Percentiles rank a stretch among this genome's conserved stretches.
Conservation (phyloP, 2,888 invertebrate species). For the Hypercompe scribonia region DNA sequence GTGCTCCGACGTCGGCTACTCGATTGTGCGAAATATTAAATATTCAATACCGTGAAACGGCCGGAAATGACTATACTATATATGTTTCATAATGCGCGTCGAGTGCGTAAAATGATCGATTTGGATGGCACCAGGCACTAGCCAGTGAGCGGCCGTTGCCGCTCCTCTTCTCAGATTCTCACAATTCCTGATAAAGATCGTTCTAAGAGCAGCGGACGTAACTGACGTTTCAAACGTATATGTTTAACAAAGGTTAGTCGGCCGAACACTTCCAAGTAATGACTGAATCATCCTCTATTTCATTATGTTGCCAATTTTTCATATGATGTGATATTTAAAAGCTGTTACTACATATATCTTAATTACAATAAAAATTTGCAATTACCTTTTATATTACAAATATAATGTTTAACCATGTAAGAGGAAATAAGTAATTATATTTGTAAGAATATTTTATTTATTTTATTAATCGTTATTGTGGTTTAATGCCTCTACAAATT, state of each 20-base stretch:
- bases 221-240: slow-evolving; percentile 50
- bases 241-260: slow-evolving; percentile 52
- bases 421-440: slow-evolving; percentile 32
- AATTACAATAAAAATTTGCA: neutral
- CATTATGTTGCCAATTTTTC: slow-evolving; percentile 43
- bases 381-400: neutral
- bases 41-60: slow-evolving; percentile 77
- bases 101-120: slow-evolving; percentile 80
- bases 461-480: slow-evolving; percentile 30
- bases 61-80: slow-evolving; percentile 83
- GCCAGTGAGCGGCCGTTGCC: slow-evolving; percentile 33
- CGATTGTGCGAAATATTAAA: slow-evolving; percentile 74
- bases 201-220: slow-evolving; percentile 58
- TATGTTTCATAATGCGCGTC: slow-evolving; percentile 79
- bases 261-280: slow-evolving; percentile 52
- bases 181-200: slow-evolving; percentile 69
- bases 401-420: slow-evolving; percentile 6
- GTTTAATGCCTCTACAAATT: slow-evolving; percentile 55
- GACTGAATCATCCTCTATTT: slow-evolving; percentile 49
- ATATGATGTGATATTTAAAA: neutral
- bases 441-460: slow-evolving; percentile 6
- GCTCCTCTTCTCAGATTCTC: slow-evolving; percentile 60
- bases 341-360: neutral
- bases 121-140: slow-evolving; percentile 67
- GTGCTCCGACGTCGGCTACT: slow-evolving; percentile 65